These are phyloP conservation scores for Caenorhabditis uteleia DNA, from an alignment of 2,888 invertebrate genomes.

Conservation along the genomic window DNA sequence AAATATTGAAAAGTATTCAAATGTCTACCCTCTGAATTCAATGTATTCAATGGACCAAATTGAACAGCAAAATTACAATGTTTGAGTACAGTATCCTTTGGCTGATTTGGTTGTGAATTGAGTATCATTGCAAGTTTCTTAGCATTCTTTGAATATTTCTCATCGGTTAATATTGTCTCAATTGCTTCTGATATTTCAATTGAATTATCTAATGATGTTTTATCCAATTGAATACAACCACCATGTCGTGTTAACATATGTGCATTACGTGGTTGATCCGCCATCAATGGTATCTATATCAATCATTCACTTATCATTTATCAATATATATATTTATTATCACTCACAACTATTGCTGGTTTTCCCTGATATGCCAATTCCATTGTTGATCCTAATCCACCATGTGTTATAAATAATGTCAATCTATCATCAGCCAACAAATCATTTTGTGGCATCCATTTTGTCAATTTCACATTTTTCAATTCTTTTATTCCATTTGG, in stretches of 20 bases:
- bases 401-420: conserved; percentile 37
- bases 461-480: conserved; percentile 29
- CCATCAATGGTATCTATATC: conserved; percentile 33
- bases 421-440: conserved; percentile 34
- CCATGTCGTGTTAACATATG: conserved; percentile 39
- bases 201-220: conserved; percentile 12
- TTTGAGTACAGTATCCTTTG: conserved; percentile 36
- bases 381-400: conserved; percentile 38
- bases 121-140: conserved; percentile 22
- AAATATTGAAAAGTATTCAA: conserved; percentile 30
- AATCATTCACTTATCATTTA: not conserved
- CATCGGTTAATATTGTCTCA: conserved; percentile 13
- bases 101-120: conserved; percentile 20
- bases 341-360: conserved; percentile 25
- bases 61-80: conserved; percentile 32
- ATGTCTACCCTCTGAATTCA: conserved; percentile 34
- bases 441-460: conserved; percentile 36
- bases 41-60: conserved; percentile 17
- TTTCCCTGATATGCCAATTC: conserved; percentile 38
- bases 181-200: conserved; percentile 20
- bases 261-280: conserved; percentile 39
- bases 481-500: conserved; percentile 21
- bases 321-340: not conserved
- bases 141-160: conserved; percentile 20
- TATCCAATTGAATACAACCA: conserved; percentile 20